Conservation (phyloP, 2,888 invertebrate genomes). For the Blastobasis lacticolella region DNA sequence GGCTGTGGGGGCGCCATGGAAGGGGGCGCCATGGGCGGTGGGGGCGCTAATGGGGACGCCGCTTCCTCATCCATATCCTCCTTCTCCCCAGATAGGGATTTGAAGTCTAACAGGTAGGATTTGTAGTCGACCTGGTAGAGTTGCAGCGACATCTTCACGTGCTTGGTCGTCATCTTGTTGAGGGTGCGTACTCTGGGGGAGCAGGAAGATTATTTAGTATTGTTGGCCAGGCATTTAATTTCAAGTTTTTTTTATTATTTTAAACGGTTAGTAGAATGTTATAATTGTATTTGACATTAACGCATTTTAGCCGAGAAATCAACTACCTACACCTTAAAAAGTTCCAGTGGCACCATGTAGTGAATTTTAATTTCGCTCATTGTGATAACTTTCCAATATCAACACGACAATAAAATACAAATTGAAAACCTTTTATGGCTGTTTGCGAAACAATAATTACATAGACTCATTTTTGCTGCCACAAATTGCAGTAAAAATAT, state of each 20-base stretch:
- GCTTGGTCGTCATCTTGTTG: constrained; percentile 87
- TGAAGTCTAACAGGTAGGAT: constrained; percentile 97
- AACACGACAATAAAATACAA: no score
- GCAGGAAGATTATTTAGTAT: no score
- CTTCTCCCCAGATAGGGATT: constrained; percentile 89
- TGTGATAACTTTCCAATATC: no score
- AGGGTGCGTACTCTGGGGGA: constrained; percentile 86
- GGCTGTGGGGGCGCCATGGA: constrained; percentile 29
- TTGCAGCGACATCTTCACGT: constrained; percentile 98
- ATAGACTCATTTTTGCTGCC: neutral
- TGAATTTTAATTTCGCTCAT: no score
- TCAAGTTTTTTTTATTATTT: no score
- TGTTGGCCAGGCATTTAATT: no score
- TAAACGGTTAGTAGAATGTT: no score
- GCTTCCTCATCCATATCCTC: constrained; percentile 66
- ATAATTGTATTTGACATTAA: no score
- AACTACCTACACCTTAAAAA: no score
- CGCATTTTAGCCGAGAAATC: no score
- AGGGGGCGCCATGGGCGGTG: constrained; percentile 31
- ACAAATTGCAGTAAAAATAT: neutral
- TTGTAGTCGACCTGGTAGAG: constrained; percentile 99
- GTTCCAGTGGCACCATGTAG: no score
- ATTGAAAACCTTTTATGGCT: no score
- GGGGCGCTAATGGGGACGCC: constrained; percentile 32
- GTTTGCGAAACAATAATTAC: neutral